Evolutionary conservation across 2,113 vertebrate genomes (phyloP), one percentile per base, ranked within the genome.

Genomic region (Carettochelys insculpta): DNA sequence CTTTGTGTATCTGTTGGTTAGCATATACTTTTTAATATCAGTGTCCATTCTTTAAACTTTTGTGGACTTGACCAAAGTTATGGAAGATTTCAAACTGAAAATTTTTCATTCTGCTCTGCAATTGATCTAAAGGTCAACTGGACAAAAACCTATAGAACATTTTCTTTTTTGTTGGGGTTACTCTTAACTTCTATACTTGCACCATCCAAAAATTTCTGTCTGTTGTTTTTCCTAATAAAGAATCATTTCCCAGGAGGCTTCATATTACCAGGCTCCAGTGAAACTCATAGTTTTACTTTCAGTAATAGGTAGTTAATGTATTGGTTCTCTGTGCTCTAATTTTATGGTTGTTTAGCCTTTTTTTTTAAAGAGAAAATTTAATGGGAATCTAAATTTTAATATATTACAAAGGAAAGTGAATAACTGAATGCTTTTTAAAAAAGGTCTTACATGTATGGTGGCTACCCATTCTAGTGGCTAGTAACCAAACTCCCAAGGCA

Each of bases 21-120:
- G 94, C 83, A 6, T 89, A 90, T 91, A 93, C 68, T 94, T 92
- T 90, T 61, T 87, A 93, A 92, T 86, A 96, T 97, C 96, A 97
- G 98, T 98, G 98, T 97, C 97, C 97, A 98, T 97, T 89, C 89
- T 89, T 90, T 94, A 96, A 96, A 95, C 95, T 86, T 13, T 56
- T 82, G 95, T 94, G 85, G 88, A 93, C 89, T 84, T 94, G 47
- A 95, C 87, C 87, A 94, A 89, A 95, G 61, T 51, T 95, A 91
- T 71, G 95, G 95, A 90, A 85, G 29, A 87, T 86, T 93, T 82
- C 43, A 90, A 11, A n/a, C 76, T 93, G 58, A 82, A 85, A 89
- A 92, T 82, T 89, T 95, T 94, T 92, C 56, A 90, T 96, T 91
- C 87, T 93, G 87, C 93, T 92, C 54, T 80, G 81, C 76, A 84